Percentiles rank a stretch among this genome's conserved stretches.
phyloP scores from a whole-genome alignment of 2,113 vertebrate species.

The Pygathrix nemaeus region DNA sequence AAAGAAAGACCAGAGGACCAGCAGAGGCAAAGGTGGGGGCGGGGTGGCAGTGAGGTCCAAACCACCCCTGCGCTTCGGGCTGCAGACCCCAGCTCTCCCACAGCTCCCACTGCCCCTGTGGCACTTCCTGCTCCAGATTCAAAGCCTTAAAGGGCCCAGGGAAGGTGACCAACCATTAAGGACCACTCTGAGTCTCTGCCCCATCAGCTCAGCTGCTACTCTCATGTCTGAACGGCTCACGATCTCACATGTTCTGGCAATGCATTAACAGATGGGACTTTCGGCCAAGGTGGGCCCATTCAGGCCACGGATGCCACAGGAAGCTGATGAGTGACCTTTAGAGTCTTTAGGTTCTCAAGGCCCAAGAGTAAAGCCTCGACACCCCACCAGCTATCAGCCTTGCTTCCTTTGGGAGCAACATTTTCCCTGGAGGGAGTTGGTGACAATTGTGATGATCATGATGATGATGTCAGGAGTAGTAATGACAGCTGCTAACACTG shows the following conservation, averaged over 20 bases:
- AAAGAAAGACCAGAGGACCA: no score
- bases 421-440: not conserved
- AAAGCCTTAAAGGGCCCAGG: not conserved
- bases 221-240: not conserved
- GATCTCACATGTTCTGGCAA: not conserved
- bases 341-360: not conserved
- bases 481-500: not conserved
- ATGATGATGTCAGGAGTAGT: not conserved
- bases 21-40: not conserved
- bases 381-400: not conserved
- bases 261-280: accelerated
- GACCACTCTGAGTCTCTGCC: not conserved
- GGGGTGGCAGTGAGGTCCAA: no score
- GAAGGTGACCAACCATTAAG: not conserved
- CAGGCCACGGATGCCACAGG: not conserved
- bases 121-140: not conserved
- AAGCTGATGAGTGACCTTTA: not conserved
- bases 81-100: not conserved
- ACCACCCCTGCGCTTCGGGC: not conserved
- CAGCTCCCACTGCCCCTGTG: accelerated
- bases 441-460: not conserved
- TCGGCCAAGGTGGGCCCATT: not conserved
- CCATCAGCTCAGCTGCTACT: not conserved
- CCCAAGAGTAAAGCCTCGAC: not conserved
- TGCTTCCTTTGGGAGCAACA: not conserved